Evolutionary conservation across 2,797 vertebrate genomes (phyloP).

Genomic region (Gymnodraco acuticeps): DNA sequence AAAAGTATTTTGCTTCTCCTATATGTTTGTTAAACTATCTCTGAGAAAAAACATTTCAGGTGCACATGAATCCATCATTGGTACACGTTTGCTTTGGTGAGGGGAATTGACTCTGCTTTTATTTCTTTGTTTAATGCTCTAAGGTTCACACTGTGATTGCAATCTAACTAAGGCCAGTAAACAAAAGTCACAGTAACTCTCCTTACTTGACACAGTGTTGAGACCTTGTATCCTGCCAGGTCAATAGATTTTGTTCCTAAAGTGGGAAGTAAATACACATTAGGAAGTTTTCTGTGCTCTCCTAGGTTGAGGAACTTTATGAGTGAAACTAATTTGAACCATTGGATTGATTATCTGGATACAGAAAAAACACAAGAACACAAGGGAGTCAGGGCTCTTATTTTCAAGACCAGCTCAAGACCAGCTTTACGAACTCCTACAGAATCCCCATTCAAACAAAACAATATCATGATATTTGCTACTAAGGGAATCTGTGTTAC

Average conservation of each 20-base stretch:
- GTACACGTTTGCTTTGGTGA: not conserved
- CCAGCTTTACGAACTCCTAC: not conserved
- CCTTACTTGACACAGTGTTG: slow-evolving; percentile 13
- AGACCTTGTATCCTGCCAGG: slow-evolving; percentile 10
- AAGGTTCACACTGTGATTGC: slow-evolving; percentile 15
- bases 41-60: no score
- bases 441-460: not conserved
- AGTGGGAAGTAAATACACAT: slow-evolving; percentile 2
- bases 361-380: not conserved
- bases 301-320: not conserved
- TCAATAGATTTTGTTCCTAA: not conserved
- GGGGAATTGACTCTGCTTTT: not conserved
- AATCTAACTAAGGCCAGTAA: not conserved
- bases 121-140: slow-evolving; percentile 13
- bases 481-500: not conserved
- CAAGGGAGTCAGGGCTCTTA: not conserved
- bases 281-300: not conserved
- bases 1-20: not conserved
- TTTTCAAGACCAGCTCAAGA: not conserved
- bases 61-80: no score
- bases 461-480: not conserved
- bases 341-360: not conserved
- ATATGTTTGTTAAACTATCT: not conserved
- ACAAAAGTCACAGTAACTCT: not conserved
- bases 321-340: not conserved